A percentile compares a stretch with the other conserved stretches of the same genome.
Conservation (phyloP, 2,113 vertebrate species). For the Tenebrosternarchus preto region DNA sequence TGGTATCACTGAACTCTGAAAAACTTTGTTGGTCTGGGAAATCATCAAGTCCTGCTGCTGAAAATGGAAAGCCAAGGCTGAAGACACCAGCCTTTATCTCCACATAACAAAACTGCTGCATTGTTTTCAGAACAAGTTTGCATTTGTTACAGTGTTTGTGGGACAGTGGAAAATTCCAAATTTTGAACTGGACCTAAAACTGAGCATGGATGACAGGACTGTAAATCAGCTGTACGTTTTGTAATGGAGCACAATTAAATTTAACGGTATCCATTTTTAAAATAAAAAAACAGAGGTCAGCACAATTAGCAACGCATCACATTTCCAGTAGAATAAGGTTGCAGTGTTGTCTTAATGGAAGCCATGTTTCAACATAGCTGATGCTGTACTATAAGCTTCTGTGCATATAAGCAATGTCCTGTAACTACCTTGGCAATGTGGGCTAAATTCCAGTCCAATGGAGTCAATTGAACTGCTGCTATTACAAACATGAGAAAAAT, state of each 20-base stretch:
- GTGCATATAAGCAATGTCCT: conserved; percentile 59
- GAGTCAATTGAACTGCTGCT: conserved; percentile 61
- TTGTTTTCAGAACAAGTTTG: not conserved
- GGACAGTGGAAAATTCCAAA: not conserved
- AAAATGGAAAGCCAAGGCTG: conserved; percentile 18
- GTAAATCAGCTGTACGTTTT: conserved; percentile 15
- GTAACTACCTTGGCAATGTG: conserved; percentile 57
- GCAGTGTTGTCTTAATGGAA: conserved; percentile 10
- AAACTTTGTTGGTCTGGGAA: not conserved
- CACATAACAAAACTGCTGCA: not conserved
- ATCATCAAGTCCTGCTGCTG: conserved; percentile 7
- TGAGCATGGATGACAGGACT: not conserved
- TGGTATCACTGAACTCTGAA: too few species aligned
- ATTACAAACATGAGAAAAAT: conserved; percentile 61
- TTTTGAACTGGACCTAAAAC: not conserved
- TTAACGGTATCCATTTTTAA: too few species aligned
- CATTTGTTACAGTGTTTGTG: not conserved
- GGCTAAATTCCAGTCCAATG: conserved; percentile 41
- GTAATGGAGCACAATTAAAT: not conserved
- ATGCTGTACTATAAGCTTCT: conserved; percentile 67
- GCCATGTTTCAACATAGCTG: conserved; percentile 54
- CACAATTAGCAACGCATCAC: not conserved
- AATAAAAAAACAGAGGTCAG: not conserved
- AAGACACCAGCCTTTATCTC: not conserved
- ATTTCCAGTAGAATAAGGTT: not conserved